Evolutionary conservation across 2,113 vertebrate species (phyloP), one percentile per base, ranked within the genome.

Genomic region (Chlorocebus sabaeus): DNA sequence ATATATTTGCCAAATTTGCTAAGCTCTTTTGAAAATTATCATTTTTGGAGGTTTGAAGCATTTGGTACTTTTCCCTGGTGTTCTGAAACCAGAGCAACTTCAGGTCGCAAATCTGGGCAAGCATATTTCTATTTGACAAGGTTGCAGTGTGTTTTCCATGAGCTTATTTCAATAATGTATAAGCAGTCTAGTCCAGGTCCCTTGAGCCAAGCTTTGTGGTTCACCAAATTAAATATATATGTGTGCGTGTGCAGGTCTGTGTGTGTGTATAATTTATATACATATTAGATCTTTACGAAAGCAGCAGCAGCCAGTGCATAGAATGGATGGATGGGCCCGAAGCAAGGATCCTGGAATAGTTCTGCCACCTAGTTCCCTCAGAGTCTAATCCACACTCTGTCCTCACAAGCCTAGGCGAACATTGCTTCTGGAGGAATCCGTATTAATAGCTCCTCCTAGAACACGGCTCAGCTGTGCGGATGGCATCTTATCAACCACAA

Each of bases 81-180:
- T 82, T 87, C 88, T 87, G 14, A 93, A 95, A 22, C 68, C 90
- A 43, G 67, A 93, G 52, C 32, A 88, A 92, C 64, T 70, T 83
- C 40, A 86, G 76, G 68, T 40, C 17, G 0, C 38, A 61, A 76
- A 80, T 90, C 87, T 84, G 82, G 83, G 30, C 2, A 32, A 84
- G 48, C 45, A 25, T 8, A 27, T 55, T 83, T 87, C 80, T 80
- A 80, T 88, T 5, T 17, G 55, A 90, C 90, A 76, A 90, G 68
- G 48, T 13, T 30, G 61, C 0, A 1, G 50, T 17, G 0, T 48
- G 61, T 80, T 90, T 64, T 70, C 90, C 68, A 9, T 18, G 61
- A 87, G 48, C 80, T 81, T 50, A 93, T 90, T 95, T 90, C 90
- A 95, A 75, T 90, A 50, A 95, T 93, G 73, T 92, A 95, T 79